Percentiles rank a stretch among this genome's conserved stretches.
phyloP scores from a whole-genome alignment of 2,888 invertebrate species.

The Drosophila basisetae region DNA sequence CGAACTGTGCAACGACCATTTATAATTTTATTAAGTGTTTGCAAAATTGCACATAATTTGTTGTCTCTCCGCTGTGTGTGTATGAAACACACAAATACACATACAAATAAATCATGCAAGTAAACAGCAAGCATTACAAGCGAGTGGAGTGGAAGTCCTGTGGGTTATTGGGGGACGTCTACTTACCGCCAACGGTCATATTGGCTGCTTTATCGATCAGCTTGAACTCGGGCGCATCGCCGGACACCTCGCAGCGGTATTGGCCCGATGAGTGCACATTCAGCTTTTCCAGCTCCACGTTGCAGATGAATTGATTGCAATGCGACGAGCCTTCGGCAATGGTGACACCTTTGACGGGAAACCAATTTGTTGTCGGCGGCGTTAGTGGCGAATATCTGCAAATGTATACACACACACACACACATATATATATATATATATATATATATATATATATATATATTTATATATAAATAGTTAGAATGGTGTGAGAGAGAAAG shows the following conservation, averaged over 20 bases:
- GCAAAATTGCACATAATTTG: constrained; percentile 82
- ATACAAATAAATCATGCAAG: constrained; percentile 59
- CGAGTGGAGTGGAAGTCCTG: neutral
- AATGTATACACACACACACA: constrained; percentile 26
- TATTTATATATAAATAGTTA: neutral
- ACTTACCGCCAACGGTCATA: constrained; percentile 87
- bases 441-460: neutral
- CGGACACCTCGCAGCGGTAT: constrained; percentile 88
- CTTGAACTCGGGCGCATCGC: constrained; percentile 88
- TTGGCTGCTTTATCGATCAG: constrained; percentile 87
- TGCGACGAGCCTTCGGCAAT: constrained; percentile 84
- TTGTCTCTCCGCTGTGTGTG: constrained; percentile 64
- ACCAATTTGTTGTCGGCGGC: constrained; percentile 84
- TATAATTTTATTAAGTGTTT: constrained; percentile 83
- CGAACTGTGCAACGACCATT: constrained; percentile 76
- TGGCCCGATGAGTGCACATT: constrained; percentile 86
- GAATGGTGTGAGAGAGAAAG: neutral
- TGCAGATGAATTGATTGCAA: constrained; percentile 85
- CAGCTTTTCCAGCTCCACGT: constrained; percentile 84
- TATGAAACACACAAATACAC: constrained; percentile 27
- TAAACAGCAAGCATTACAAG: constrained; percentile 27
- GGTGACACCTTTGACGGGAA: constrained; percentile 84
- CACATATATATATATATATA: neutral
- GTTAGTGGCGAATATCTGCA: constrained; percentile 85
- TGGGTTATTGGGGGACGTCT: constrained; percentile 6